Evolutionary conservation across 2,113 vertebrate genomes (phyloP).

Genomic region (Erpornis zantholeuca): DNA sequence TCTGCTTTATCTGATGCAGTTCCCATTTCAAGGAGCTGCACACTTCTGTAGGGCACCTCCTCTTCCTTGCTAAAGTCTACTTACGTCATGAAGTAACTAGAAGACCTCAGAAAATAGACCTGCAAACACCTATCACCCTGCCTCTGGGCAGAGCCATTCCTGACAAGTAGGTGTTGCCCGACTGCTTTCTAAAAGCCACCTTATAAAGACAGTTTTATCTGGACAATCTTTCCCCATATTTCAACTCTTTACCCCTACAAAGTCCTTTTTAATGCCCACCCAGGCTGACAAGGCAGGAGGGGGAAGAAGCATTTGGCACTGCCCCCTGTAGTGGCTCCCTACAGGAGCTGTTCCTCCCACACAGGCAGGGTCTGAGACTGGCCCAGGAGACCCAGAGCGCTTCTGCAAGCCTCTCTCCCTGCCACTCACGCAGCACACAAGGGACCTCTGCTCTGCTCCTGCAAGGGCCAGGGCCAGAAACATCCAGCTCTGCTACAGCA

Average conservation of each 20-base stretch:
- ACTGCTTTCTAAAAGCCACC: not conserved
- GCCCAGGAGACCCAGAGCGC: not conserved
- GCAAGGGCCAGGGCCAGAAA: not conserved
- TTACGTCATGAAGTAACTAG: not conserved
- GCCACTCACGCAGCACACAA: rapidly evolving
- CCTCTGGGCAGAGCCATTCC: not conserved
- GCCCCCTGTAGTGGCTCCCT: not conserved
- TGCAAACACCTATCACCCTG: not conserved
- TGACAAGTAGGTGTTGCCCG: not conserved
- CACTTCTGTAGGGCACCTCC: not conserved
- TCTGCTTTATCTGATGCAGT: not conserved
- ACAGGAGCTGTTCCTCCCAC: not conserved
- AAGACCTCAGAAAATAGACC: not conserved
- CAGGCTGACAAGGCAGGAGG: not conserved
- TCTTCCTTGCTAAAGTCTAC: not conserved
- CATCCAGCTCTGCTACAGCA: not conserved
- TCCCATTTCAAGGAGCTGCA: not conserved
- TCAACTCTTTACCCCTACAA: not conserved
- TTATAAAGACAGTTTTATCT: not conserved
- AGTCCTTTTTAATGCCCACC: not conserved
- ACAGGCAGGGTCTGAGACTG: not conserved
- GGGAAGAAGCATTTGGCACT: not conserved
- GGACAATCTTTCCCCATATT: not conserved
- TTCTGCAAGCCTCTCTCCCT: not conserved
- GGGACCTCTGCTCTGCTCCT: not conserved